Percentiles rank a stretch among this genome's conserved stretches.
These are phyloP conservation scores for Menidia beryllina DNA, from an alignment of 2,113 vertebrate genomes.

Conservation along the genomic window DNA sequence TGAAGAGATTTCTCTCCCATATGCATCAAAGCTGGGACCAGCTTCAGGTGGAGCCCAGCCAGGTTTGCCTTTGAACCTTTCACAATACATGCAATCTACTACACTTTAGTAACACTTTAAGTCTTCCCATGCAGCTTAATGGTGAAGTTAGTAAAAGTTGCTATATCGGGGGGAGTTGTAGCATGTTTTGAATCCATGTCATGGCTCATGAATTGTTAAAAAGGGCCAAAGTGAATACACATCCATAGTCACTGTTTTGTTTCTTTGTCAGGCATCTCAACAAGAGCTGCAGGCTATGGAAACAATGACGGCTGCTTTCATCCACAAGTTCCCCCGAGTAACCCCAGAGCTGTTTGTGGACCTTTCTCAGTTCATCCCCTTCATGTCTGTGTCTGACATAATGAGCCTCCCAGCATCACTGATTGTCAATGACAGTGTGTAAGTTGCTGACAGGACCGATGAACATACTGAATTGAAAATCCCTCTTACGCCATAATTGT, in stretches of 20 bases:
- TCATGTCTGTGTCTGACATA: constrained; percentile 90
- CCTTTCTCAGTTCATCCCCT: constrained; percentile 90
- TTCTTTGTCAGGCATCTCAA: constrained; percentile 80
- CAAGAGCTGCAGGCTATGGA: constrained; percentile 86
- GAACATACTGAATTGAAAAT: neutral
- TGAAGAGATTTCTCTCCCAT: constrained; percentile 85
- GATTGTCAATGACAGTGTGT: constrained; percentile 90
- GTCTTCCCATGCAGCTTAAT: neutral
- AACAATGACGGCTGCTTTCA: constrained; percentile 87
- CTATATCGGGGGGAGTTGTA: neutral
- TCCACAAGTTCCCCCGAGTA: constrained; percentile 86
- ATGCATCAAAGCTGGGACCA: constrained; percentile 87
- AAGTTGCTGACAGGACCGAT: constrained; percentile 63
- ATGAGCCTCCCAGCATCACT: constrained; percentile 87
- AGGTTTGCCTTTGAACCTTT: constrained; percentile 67
- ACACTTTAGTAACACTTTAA: too few relatives aligned
- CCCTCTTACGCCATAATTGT: constrained; percentile 5
- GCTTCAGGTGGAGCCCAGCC: constrained; percentile 81
- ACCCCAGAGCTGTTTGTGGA: constrained; percentile 91
- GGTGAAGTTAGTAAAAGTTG: neutral
- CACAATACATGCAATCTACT: neutral
- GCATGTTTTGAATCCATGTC: constrained; percentile 4
- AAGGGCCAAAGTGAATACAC: constrained; percentile 24
- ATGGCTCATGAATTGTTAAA: constrained; percentile 39
- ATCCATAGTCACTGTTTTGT: constrained; percentile 30